phyloP scores from a whole-genome alignment of 2,888 invertebrate genomes.

The Mimachlamys varia region DNA sequence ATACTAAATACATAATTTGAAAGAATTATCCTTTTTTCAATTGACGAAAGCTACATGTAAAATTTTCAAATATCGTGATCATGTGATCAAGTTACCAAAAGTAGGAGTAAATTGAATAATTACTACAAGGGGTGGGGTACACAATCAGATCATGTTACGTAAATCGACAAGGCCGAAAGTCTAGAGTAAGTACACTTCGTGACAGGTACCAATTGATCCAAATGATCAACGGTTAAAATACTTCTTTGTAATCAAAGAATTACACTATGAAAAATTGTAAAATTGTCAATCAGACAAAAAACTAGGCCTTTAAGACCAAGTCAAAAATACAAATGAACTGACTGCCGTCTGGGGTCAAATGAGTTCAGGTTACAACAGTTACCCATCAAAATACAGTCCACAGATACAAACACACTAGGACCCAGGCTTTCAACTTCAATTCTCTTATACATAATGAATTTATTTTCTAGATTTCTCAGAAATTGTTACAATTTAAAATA shows the following conservation, averaged over 20 bases:
- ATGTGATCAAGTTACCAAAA: neutral
- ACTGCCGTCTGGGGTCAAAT: neutral
- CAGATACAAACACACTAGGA: too few species aligned
- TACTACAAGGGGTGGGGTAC: neutral
- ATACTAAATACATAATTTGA: neutral
- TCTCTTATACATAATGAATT: too few species aligned
- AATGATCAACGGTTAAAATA: neutral
- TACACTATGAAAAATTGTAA: neutral
- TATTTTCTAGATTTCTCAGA: too few species aligned
- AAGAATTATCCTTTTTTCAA: neutral
- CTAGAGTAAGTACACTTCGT: neutral
- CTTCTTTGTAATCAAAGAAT: neutral
- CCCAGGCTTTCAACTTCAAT: neutral
- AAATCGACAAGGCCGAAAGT: neutral
- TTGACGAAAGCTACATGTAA: too few species aligned
- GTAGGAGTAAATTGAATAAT: neutral
- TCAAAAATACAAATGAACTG: neutral
- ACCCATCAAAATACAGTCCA: too few species aligned
- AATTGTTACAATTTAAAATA: too few species aligned
- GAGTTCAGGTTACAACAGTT: too few species aligned
- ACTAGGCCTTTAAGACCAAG: neutral
- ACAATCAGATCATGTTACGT: neutral
- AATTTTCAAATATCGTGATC: neutral
- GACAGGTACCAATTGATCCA: neutral
- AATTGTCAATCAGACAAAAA: neutral